Base-by-base conservation (phyloP, 2,113 vertebrate genomes). In the Lutjanus erythropterus region DNA sequence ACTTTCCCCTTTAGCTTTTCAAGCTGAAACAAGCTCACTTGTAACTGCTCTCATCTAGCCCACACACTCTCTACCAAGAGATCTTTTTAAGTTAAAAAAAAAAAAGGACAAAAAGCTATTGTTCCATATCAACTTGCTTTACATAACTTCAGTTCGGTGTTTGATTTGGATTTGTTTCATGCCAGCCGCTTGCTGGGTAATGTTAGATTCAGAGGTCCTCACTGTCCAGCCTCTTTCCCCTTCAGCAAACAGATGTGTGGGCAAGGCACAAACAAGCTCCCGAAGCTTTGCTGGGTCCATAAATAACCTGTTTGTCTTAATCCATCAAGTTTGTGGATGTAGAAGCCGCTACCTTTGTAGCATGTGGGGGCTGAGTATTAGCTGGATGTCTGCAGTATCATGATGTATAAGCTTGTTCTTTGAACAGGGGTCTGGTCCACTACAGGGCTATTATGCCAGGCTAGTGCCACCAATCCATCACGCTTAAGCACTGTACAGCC, bases 261-360 rank as follows among this genome's bases (percentile, higher is more conserved):
- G 84, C 88, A 73, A 68, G n/a, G 80, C 73, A 80, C 81, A 90
- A 88, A 87, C 83, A 88, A 77, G 80, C 86, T 88, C 77, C 71
- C 10, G 19, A 66, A 81, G 86, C 88, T 86, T 81, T 49, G 77
- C 89, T 59, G 4, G 70, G 50, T 81, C 86, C 91, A 92, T 92
- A 93, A 93, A 94, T 92, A 93, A 89, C 90, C 79, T 71, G 87
- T 90, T 93, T 89, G 88, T 94, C 92, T 90, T 89, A 85, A 93
- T 93, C 89, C 89, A 92, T 94, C 92, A 93, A 73, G 73, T 85
- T 72, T 83, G 84, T 88, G 87, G 88, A 89, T 80, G 90, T 79
- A 53, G 87, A 82, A 89, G 80, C 44, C 41, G 41, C 59, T 78
- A 74, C 69, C 79, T 74, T 61, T 83, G 78, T 74, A 91, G 89